These are phyloP conservation scores for Calliphora vomitoria DNA, from an alignment of 2,888 invertebrate species.

Conservation along the genomic window DNA sequence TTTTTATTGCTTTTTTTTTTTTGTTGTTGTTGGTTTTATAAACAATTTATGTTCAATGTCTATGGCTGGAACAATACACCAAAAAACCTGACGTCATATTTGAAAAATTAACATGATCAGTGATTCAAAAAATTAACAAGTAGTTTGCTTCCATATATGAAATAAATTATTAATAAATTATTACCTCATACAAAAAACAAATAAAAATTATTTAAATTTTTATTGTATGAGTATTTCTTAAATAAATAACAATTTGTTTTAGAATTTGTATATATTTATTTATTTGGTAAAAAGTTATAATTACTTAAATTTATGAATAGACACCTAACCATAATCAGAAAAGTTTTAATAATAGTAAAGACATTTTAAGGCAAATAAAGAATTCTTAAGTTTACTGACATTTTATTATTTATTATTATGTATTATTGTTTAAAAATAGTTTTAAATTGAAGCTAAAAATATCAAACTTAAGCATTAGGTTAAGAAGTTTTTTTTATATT, in stretches of 20 bases:
- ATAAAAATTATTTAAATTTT: slow-evolving; percentile 15
- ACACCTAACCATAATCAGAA: slow-evolving; percentile 16
- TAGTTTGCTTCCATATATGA: slow-evolving; percentile 49
- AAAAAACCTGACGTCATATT: slow-evolving; percentile 50
- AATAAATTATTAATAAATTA: slow-evolving; percentile 65
- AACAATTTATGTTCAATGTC: slow-evolving; percentile 29
- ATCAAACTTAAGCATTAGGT: too few relatives aligned
- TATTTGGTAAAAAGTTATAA: slow-evolving; percentile 42
- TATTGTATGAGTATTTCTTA: slow-evolving; percentile 23
- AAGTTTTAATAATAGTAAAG: background rate
- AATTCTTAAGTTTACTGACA: background rate
- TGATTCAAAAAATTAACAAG: slow-evolving; percentile 57
- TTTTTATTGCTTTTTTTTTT: background rate
- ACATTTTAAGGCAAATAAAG: background rate
- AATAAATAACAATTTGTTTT: background rate
- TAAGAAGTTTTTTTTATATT: too few relatives aligned
- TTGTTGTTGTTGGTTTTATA: background rate
- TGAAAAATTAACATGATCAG: slow-evolving; percentile 45
- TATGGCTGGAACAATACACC: background rate
- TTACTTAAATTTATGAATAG: slow-evolving; percentile 32
- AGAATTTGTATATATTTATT: background rate
- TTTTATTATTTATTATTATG: too few relatives aligned
- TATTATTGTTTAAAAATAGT: too few relatives aligned
- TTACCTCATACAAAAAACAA: slow-evolving; percentile 62
- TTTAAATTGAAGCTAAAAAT: too few relatives aligned